These are phyloP conservation scores for Chrosomus eos DNA, from an alignment of 2,797 vertebrate genomes.

Conservation along the genomic window DNA sequence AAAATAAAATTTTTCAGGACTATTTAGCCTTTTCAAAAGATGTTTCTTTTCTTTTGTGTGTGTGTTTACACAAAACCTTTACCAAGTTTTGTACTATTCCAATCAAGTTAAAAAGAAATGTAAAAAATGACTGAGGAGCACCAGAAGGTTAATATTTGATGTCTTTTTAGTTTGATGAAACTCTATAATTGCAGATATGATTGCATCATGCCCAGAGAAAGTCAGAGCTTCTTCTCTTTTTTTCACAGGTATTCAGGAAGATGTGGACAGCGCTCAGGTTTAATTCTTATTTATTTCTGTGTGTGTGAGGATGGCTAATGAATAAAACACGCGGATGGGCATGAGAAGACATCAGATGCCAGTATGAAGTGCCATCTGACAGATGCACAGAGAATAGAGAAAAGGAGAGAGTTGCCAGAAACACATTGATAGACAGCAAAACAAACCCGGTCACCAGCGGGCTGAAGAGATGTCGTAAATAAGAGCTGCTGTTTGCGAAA, in stretches of 20 bases:
- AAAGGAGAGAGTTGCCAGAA: conserved; percentile 2
- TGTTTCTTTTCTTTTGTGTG: too few relatives aligned
- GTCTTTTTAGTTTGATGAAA: conserved; percentile 21
- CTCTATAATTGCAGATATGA: conserved; percentile 30
- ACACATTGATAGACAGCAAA: background rate
- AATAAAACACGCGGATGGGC: conserved; percentile 43
- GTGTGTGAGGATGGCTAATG: conserved; percentile 28
- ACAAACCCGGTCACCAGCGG: background rate
- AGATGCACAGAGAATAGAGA: conserved; percentile 49
- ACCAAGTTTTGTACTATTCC: too few relatives aligned
- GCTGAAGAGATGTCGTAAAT: conserved; percentile 31
- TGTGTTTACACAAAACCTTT: too few relatives aligned
- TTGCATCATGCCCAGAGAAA: background rate
- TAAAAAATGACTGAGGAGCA: too few relatives aligned
- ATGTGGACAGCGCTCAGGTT: background rate
- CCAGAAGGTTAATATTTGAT: conserved; percentile 3
- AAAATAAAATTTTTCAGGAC: too few relatives aligned
- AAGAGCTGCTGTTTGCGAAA: background rate
- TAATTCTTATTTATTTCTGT: conserved; percentile 25
- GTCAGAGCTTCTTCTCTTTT: background rate
- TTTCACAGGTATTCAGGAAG: conserved; percentile 1
- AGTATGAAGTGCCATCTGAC: conserved; percentile 45
- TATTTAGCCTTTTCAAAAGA: too few relatives aligned
- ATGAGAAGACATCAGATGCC: conserved; percentile 26
- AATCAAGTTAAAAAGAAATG: too few relatives aligned